Base-by-base conservation (phyloP, 2,888 invertebrate species). In the Eupelmus urozonus region DNA sequence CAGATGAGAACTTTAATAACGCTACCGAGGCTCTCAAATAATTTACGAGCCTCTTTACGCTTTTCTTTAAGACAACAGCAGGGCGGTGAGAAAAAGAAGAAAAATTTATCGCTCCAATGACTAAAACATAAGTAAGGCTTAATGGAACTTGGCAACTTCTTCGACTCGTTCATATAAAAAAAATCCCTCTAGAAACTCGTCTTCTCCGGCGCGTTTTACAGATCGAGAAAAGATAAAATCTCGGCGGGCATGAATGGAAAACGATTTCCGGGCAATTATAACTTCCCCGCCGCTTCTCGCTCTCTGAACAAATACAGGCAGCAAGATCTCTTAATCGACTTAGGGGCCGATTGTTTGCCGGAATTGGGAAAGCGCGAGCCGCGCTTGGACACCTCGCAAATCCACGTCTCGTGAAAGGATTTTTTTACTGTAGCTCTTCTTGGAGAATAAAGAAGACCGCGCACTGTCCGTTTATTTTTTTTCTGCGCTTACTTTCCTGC, bases 281-380 rank as follows among this genome's bases (percentile, higher is more conserved):
- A 72, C 72, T 67, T 63, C 27, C 13, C 13, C 53, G 25, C 20
- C 11, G 2, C 20, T 20, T 53, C 20, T 3, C 53, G 18, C 13
- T 16, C 7, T 16, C 16, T 13, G 13, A 45, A 45, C 13, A 34
- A 34, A 34, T 34, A 34, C n/a, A n/a, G 16, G 45, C 9, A 45
- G 29, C 27, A 53, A 59, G 76, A 79, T 76, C 80, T 78, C 81
- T 83, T 82, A 82, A 82, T 83, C 79, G 80, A 83, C 83, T 83
- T 82, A 81, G 75, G 20, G 60, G 79, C 81, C n/a, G 80, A 80
- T 82, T 80, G 81, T 83, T 82, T 45, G 18, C 13, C 53, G 42
- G 59, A 73, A 67, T 69, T 45, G 69, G 51, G 45, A 27, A 60
- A n/a, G 11, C 18, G 13, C 45, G 13, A 2, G 40, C 45, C 23